phyloP scores from a whole-genome alignment of 2,888 invertebrate genomes.

The Lasioglossum oenotherae region DNA sequence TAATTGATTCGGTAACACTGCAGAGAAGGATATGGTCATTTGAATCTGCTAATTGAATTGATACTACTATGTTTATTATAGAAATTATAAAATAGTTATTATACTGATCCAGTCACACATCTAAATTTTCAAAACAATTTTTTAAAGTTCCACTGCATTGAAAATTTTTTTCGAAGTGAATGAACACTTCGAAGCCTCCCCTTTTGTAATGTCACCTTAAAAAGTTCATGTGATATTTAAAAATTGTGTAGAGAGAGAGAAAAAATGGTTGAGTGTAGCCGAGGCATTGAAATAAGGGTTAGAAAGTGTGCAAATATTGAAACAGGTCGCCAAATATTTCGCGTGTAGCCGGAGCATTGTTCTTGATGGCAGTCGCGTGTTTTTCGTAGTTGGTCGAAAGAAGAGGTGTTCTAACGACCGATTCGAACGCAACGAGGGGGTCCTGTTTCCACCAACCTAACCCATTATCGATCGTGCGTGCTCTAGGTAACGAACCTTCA shows the following conservation, averaged over 20 bases:
- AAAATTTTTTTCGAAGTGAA: not conserved
- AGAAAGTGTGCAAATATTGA: not conserved
- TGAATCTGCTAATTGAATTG: not conserved
- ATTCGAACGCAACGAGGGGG: conserved; percentile 18
- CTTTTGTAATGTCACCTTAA: not conserved
- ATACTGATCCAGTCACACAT: not conserved
- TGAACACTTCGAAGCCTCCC: not conserved
- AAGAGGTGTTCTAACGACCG: conserved; percentile 1
- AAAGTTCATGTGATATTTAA: not conserved
- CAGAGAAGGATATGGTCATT: not conserved
- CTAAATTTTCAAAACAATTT: not conserved
- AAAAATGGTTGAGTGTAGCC: not conserved
- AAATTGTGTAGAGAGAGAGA: too few species aligned
- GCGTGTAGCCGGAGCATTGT: not conserved
- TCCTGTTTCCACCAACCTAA: conserved; percentile 4
- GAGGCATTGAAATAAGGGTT: not conserved
- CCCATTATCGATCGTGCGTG: conserved; percentile 45
- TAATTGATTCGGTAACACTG: not conserved
- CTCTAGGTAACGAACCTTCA: conserved; percentile 42
- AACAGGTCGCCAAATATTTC: not conserved
- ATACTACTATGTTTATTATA: not conserved
- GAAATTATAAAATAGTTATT: not conserved
- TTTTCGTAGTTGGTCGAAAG: not conserved
- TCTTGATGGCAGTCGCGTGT: not conserved
- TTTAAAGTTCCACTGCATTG: not conserved